These are phyloP conservation scores for Lichenostomus cassidix DNA, from an alignment of 2,113 vertebrate species.

Conservation along the genomic window DNA sequence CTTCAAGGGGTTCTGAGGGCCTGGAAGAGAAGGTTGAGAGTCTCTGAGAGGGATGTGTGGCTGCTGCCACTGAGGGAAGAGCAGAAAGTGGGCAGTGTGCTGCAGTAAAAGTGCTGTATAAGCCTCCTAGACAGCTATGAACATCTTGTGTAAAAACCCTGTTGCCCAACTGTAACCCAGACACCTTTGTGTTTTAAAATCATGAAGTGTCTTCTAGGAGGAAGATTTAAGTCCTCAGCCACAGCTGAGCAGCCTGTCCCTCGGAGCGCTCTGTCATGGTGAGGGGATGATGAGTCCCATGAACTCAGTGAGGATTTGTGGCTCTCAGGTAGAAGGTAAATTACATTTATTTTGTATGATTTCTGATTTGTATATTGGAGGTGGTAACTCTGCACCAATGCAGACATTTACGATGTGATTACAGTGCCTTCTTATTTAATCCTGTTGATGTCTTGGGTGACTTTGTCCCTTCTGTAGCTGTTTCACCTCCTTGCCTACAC, in stretches of 20 bases:
- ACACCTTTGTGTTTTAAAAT: not conserved
- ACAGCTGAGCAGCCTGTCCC: not conserved
- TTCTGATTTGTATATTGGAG: not conserved
- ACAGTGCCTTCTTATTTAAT: not conserved
- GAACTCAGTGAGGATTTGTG: not conserved
- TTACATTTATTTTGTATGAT: not conserved
- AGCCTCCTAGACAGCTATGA: not conserved
- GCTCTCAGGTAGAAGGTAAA: not conserved
- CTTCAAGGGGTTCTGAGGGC: not conserved
- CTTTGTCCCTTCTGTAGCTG: not conserved
- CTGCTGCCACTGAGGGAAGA: not conserved
- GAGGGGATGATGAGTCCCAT: not conserved
- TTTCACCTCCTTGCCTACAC: not conserved
- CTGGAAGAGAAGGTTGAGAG: not conserved
- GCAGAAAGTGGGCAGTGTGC: not conserved
- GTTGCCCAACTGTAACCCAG: not conserved
- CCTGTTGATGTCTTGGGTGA: not conserved
- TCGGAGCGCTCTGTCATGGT: fast-evolving
- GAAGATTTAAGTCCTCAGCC: not conserved
- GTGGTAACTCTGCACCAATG: not conserved
- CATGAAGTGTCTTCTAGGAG: not conserved
- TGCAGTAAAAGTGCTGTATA: not conserved
- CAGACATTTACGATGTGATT: not conserved
- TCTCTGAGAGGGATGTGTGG: not conserved
- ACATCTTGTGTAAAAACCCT: not conserved